Evolutionary conservation across 2,888 invertebrate genomes (phyloP).

Genomic region (Sesia apiformis): DNA sequence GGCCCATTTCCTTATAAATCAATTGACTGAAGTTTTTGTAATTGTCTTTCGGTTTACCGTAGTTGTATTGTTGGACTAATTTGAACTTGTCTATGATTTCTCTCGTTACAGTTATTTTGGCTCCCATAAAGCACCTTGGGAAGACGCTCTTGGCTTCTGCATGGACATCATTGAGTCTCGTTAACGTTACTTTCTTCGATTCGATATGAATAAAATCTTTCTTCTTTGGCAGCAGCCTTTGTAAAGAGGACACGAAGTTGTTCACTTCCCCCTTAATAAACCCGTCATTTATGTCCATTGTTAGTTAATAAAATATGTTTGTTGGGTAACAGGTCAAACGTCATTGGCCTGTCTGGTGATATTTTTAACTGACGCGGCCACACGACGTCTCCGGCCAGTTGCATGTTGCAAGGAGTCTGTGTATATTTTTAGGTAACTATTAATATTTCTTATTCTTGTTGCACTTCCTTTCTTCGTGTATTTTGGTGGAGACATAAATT

Average conservation of each 20-base stretch:
- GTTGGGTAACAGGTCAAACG: slow-evolving; percentile 44
- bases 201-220: slow-evolving; percentile 41
- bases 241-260: slow-evolving; percentile 46
- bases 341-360: slow-evolving; percentile 54
- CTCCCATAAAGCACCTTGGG: slow-evolving; percentile 58
- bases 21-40: slow-evolving; percentile 47
- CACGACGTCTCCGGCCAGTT: slow-evolving; percentile 42
- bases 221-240: slow-evolving; percentile 53
- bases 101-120: slow-evolving; percentile 44
- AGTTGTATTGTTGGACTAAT: slow-evolving; percentile 57
- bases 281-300: slow-evolving; percentile 60
- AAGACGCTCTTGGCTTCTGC: slow-evolving; percentile 57
- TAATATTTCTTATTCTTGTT: slow-evolving; percentile 15
- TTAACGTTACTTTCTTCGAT: slow-evolving; percentile 29
- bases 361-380: slow-evolving; percentile 45
- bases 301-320: slow-evolving; percentile 30
- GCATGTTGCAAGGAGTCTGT: slow-evolving; percentile 42
- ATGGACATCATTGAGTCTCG: slow-evolving; percentile 49
- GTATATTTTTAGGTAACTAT: slow-evolving; percentile 32
- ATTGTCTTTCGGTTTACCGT: slow-evolving; percentile 46
- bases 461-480: not conserved
- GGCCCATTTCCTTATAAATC: slow-evolving; percentile 53
- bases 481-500: too few species aligned
- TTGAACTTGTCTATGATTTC: slow-evolving; percentile 55
- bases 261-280: slow-evolving; percentile 53